Evolutionary conservation across 2,113 vertebrate species (phyloP), one percentile per base, ranked within the genome.

Genomic region (Plecotus auritus): DNA sequence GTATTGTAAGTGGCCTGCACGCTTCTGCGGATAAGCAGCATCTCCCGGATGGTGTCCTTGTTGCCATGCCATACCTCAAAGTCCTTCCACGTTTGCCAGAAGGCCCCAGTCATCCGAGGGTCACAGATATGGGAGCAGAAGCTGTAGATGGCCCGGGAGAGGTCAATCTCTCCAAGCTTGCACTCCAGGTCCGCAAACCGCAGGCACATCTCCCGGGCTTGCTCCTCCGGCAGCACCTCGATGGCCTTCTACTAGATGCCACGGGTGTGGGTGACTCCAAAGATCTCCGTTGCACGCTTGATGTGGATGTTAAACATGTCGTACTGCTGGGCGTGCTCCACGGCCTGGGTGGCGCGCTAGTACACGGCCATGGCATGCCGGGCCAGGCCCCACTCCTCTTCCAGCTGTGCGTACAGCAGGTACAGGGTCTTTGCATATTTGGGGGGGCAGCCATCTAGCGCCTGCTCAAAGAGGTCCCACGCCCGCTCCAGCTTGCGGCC

Each of bases 301-400:
- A 99, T 99, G 98, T 99, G 99, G 97, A 99, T 99, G n/a, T 99
- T 99, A 97, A 99, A 99, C 99, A 99, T 99, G 42, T 99, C 99
- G 7, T 99, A 99, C 93, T 98, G 98, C 97, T 99, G 99, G 0
- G 97, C 97, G 0, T 98, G 97, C 84, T 99, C 99, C 73, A 99
- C 99, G 0, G 99, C 99, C 73, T 98, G 94, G 1, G 99, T 99
- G 64, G 99, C 99, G n/a, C 99, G 98, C 95, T 99, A 99, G 3
- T 99, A 99, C 72, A 99, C 99, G 0, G 99, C 99, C 99, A 99
- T 99, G 92, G 99, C 99, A 0, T 99, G 99, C 6, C 99, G 98
- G 1, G 99, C 99, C 96, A 99, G 96, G 35, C 99, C 99, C 78
- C 98, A 99, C 87, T 99, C 99, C 93, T 99, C 99, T 94, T 99